These are phyloP conservation scores for Haliaeetus leucogaster DNA, from an alignment of 2,113 vertebrate genomes.

Conservation along the genomic window DNA sequence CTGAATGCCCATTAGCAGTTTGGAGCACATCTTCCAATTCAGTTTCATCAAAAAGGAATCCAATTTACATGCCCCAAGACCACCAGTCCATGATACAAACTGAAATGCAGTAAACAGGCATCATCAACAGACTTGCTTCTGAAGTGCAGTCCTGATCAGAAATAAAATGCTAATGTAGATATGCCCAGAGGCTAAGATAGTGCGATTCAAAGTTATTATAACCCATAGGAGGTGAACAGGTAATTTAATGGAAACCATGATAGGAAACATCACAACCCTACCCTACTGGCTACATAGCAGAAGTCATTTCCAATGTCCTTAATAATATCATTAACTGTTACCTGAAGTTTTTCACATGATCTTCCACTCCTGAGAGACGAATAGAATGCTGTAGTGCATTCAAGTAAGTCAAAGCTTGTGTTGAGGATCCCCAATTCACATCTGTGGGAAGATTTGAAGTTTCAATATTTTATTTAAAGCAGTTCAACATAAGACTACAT, in stretches of 20 bases:
- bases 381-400: slow-evolving; percentile 88
- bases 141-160: too few species aligned
- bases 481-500: background rate
- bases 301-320: background rate
- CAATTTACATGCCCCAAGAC: too few species aligned
- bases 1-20: too few species aligned
- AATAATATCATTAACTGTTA: slow-evolving; percentile 29
- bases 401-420: slow-evolving; percentile 91
- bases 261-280: background rate
- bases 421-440: slow-evolving; percentile 95
- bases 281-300: background rate
- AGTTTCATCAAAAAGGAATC: too few species aligned
- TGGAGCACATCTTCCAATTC: too few species aligned
- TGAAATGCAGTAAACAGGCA: too few species aligned
- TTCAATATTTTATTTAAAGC: background rate
- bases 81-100: too few species aligned
- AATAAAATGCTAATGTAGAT: background rate
- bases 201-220: background rate
- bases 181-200: too few species aligned
- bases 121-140: too few species aligned
- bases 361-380: slow-evolving; percentile 88
- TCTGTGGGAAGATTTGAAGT: slow-evolving; percentile 69
- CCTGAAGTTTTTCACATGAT: slow-evolving; percentile 94
- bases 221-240: background rate
- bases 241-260: background rate